Percentiles rank a stretch among this genome's conserved stretches.
Conservation (phyloP, 2,888 invertebrate genomes). For the Drosophila neonasuta region DNA sequence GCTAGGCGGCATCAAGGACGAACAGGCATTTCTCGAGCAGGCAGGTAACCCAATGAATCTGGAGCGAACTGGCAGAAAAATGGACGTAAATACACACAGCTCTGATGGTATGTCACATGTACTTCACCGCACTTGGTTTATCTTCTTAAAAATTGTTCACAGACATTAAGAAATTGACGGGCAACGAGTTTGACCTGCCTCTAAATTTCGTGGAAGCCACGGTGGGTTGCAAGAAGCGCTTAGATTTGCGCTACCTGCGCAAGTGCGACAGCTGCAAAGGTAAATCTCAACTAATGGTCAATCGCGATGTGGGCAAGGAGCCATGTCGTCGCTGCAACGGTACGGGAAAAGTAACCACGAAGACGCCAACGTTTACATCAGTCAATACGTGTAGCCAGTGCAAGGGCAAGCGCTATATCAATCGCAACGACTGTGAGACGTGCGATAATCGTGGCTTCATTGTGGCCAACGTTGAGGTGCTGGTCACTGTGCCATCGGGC, state of each 20-base stretch:
- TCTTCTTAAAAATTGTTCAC: not conserved
- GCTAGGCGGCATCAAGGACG: constrained; percentile 69
- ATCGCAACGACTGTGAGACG: constrained; percentile 74
- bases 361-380: constrained; percentile 60
- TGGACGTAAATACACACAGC: constrained; percentile 20
- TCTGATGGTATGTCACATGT: constrained; percentile 42
- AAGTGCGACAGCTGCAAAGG: constrained; percentile 79
- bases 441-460: constrained; percentile 78
- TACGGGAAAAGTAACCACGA: constrained; percentile 71
- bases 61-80: constrained; percentile 29
- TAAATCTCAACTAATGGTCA: constrained; percentile 65
- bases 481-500: constrained; percentile 75
- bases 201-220: constrained; percentile 78
- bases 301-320: constrained; percentile 67
- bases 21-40: constrained; percentile 69
- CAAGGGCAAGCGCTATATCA: constrained; percentile 75
- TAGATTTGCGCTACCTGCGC: constrained; percentile 68
- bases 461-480: constrained; percentile 62
- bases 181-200: constrained; percentile 63
- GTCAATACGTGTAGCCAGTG: constrained; percentile 71
- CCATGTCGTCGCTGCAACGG: constrained; percentile 80
- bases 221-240: constrained; percentile 74
- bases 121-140: not conserved
- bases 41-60: constrained; percentile 64
- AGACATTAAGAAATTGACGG: constrained; percentile 63